Evolutionary conservation across 2,797 vertebrate genomes (phyloP), one percentile per base, ranked within the genome.

Genomic region (Uromys caudimaculatus): DNA sequence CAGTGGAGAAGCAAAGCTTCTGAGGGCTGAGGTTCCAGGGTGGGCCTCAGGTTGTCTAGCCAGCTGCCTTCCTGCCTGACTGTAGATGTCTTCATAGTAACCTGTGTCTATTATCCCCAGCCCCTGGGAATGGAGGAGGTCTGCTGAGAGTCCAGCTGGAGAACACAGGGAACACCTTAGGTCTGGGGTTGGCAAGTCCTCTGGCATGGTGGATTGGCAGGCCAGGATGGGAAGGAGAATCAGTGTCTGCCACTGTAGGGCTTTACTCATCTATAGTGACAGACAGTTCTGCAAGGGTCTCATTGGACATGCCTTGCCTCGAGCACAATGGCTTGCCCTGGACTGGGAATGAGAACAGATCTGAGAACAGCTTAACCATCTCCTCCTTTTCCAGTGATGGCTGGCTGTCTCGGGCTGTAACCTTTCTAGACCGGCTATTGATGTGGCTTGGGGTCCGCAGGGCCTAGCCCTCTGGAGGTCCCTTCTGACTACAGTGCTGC

Each of bases 371-470:
- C 64, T 58, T 60, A 9, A 50, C 41, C 1, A 0, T 93, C 54
- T 88, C 32, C 92, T 95, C 67, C 54, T 60, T 83, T 97, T 91
- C n/a, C 85, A 97, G 97, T 6, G 73, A 79, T 0, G 69, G 93
- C 12, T 89, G 95, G 95, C 95, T 93, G 67, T 90, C 93, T 12
- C 3, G 41, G 29, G 83, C 92, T n/a, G n/a, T 75, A 9, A 69
- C 32, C 83, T 93, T 89, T 73, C 93, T 97, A 50, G 94, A 96
- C 44, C 32, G 35, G 64, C 86, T 97, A 79, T 90, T 98, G 38
- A 9, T 64, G 62, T 95, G 96, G 95, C 90, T 96, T 0, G 69
- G 97, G 12, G 47, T 96, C 82, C 89, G 2, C 56, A 77, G 89
- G 79, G 86, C 92, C 93, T 91, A 96, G 93, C 38, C 54, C 38